Conservation (phyloP, 2,113 vertebrate genomes). For the Psammodynastes pulverulentus region DNA sequence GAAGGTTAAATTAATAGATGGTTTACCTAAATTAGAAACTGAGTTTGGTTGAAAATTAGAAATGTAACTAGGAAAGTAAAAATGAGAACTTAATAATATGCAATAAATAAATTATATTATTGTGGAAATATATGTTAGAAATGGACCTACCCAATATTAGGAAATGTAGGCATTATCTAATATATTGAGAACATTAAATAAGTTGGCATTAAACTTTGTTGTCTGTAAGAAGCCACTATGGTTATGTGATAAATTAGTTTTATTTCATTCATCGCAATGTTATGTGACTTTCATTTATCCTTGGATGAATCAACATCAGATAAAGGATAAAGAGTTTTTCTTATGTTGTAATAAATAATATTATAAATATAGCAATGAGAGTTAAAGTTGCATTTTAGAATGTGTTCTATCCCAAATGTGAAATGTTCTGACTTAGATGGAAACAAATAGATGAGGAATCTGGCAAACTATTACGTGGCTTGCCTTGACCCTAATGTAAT, state of each 20-base stretch:
- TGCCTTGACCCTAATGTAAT: not conserved
- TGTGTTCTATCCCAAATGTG: not conserved
- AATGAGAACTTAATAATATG: slow-evolving; percentile 40
- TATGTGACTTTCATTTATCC: not conserved
- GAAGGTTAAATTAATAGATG: slow-evolving; percentile 35
- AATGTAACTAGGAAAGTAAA: slow-evolving; percentile 32
- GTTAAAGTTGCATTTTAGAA: not conserved
- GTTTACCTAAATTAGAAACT: slow-evolving; percentile 48
- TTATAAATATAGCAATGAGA: not conserved
- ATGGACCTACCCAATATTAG: not conserved
- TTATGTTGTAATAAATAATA: not conserved
- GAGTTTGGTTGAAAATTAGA: not conserved
- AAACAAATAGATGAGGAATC: not conserved
- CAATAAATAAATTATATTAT: slow-evolving; percentile 37
- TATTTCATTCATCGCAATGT: not conserved
- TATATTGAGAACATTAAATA: not conserved
- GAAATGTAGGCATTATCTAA: slow-evolving; percentile 21
- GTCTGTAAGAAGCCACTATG: not conserved
- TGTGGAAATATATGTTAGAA: not conserved
- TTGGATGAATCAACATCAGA: not conserved
- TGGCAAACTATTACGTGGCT: not conserved
- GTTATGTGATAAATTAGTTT: not conserved
- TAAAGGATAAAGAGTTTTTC: not conserved
- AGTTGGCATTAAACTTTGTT: slow-evolving; percentile 13
- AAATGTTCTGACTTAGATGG: not conserved